These are phyloP conservation scores for Menidia menidia DNA, from an alignment of 2,797 vertebrate genomes.

Conservation along the genomic window DNA sequence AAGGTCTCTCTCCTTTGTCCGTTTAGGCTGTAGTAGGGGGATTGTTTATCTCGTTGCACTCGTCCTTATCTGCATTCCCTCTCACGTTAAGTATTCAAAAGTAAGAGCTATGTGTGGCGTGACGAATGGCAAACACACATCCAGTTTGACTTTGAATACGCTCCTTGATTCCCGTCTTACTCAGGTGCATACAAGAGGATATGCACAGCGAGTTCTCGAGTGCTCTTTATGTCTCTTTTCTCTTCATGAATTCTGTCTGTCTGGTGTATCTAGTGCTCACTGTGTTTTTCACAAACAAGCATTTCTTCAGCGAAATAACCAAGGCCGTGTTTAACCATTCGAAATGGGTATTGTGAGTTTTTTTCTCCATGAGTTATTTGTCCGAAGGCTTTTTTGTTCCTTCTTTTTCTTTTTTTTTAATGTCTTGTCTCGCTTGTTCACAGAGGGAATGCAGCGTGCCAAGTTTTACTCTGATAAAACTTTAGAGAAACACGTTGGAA, in stretches of 20 bases:
- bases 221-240: conserved; percentile 43
- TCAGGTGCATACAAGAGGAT: conserved; percentile 61
- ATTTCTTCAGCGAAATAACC: conserved; percentile 12
- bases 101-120: conserved; percentile 68
- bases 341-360: conserved; percentile 11
- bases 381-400: conserved; percentile 9
- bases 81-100: conserved; percentile 71
- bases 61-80: conserved; percentile 75
- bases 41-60: conserved; percentile 62
- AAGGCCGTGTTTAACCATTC: conserved; percentile 3
- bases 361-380: conserved; percentile 26
- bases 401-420: not conserved
- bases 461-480: conserved; percentile 75
- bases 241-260: conserved; percentile 54
- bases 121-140: conserved; percentile 73
- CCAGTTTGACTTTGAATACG: conserved; percentile 81
- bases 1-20: conserved; percentile 31
- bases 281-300: conserved; percentile 26
- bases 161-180: conserved; percentile 55
- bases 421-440: conserved; percentile 65
- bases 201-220: conserved; percentile 63
- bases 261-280: conserved; percentile 42
- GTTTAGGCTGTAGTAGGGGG: conserved; percentile 42
- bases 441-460: conserved; percentile 73
- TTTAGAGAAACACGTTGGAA: conserved; percentile 64